A percentile compares a stretch with the other conserved stretches of the same genome.
Evolutionary conservation across 2,888 invertebrate genomes (phyloP).

Genomic region (Luperina testacea): DNA sequence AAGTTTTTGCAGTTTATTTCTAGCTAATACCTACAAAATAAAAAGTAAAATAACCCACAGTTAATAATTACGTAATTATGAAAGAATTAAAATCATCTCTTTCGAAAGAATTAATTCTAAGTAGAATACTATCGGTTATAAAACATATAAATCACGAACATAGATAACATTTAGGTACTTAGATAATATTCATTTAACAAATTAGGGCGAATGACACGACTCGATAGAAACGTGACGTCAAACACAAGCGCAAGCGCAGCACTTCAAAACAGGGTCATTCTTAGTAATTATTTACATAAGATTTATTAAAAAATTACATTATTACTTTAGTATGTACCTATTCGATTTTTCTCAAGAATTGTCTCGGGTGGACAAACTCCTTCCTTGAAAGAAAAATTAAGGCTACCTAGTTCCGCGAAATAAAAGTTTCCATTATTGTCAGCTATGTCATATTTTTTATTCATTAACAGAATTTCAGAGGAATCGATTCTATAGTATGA

Average conservation of each 20-base stretch:
- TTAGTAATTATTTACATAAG: constrained; percentile 5
- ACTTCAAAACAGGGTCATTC: neutral
- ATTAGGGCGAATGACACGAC: constrained; percentile 36
- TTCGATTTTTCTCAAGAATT: neutral
- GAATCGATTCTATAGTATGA: neutral
- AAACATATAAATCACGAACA: constrained; percentile 44
- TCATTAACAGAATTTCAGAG: neutral
- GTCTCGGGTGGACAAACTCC: neutral
- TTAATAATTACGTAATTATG: too few relatives aligned
- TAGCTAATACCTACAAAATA: neutral
- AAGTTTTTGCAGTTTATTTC: neutral
- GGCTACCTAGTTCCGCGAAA: neutral
- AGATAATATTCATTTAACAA: constrained; percentile 1
- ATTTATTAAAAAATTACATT: neutral
- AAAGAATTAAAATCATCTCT: neutral
- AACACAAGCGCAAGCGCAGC: constrained; percentile 21
- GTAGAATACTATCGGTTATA: constrained; percentile 32
- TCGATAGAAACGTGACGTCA: constrained; percentile 12
- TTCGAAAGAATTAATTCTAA: constrained; percentile 14
- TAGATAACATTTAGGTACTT: constrained; percentile 8
- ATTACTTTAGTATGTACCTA: neutral
- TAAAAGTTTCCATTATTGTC: neutral
- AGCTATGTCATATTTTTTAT: neutral
- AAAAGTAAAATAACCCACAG: constrained; percentile 5
- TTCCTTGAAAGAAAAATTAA: neutral